Conservation (phyloP, 2,888 invertebrate species). For the Andrena haemorrhoa region DNA sequence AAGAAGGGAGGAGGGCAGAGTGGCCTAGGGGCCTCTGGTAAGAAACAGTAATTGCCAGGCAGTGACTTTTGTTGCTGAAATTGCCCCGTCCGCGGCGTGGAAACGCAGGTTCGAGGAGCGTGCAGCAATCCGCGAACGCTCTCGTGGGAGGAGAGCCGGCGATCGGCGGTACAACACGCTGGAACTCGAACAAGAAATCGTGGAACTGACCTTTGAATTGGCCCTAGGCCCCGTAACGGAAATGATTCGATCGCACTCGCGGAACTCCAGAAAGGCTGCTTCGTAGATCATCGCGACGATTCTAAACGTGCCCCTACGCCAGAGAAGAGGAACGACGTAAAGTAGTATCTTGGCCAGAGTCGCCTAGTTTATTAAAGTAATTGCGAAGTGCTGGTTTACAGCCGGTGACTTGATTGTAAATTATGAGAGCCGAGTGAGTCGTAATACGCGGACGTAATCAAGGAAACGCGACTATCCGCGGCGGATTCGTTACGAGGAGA, state of each 20-base stretch:
- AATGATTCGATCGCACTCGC: conserved; percentile 20
- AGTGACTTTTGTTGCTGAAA: conserved; percentile 72
- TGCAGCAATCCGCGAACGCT: conserved; percentile 20
- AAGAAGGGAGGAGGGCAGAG: conserved; percentile 24
- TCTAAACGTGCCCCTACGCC: not conserved
- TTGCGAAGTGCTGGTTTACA: conserved; percentile 62
- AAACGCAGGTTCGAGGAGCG: conserved; percentile 46
- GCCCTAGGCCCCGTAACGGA: conserved; percentile 10
- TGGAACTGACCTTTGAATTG: conserved; percentile 52
- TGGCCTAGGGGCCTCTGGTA: conserved; percentile 51
- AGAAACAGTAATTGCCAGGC: conserved; percentile 74
- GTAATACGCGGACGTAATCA: conserved; percentile 24
- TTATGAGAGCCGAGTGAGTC: conserved; percentile 54
- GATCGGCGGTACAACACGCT: conserved; percentile 58
- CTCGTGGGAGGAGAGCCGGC: conserved; percentile 14
- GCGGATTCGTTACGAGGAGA: conserved; percentile 3
- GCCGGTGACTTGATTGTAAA: conserved; percentile 68
- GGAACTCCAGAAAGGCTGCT: too few relatives aligned
- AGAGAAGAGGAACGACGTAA: conserved; percentile 10
- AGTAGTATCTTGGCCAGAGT: conserved; percentile 10
- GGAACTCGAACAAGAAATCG: conserved; percentile 70
- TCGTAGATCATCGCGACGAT: not conserved
- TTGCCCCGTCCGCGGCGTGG: conserved; percentile 53
- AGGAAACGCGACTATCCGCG: conserved; percentile 13
- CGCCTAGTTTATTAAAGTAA: conserved; percentile 65